Conservation (phyloP, 1,140 invertebrate species). For the Trachymyrmex septentrionalis region DNA sequence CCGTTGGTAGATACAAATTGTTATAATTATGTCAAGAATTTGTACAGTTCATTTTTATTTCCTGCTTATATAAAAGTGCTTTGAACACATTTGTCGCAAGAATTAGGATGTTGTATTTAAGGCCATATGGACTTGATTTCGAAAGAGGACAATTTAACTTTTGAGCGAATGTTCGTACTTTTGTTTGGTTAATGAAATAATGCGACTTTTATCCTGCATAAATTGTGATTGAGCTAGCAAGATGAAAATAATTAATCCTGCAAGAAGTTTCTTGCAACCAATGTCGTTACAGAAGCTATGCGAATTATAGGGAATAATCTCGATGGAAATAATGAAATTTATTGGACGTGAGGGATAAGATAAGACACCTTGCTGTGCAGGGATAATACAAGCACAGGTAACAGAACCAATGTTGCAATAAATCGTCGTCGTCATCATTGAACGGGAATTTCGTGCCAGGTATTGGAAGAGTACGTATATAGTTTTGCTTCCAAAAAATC, state of each 20-base stretch:
- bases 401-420: neutral
- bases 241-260: neutral
- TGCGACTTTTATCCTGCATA: conserved; percentile 20
- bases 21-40: conserved; percentile 5
- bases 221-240: conserved; percentile 10
- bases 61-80: conserved; percentile 28
- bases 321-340: conserved; percentile 3
- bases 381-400: conserved; percentile 4
- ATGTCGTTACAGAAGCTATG: conserved; percentile 8
- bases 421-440: neutral
- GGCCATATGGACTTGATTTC: conserved; percentile 29
- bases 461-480: conserved; percentile 33
- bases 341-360: neutral
- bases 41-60: conserved; percentile 23
- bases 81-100: conserved; percentile 24
- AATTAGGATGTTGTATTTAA: conserved; percentile 37
- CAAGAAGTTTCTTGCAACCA: neutral
- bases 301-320: conserved; percentile 5
- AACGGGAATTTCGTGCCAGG: conserved; percentile 6
- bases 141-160: neutral
- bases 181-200: conserved; percentile 6
- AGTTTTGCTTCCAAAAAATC: neutral
- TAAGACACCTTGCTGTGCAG: conserved; percentile 1
- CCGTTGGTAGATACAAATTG: neutral
- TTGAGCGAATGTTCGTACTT: neutral